Evolutionary conservation across 2,888 invertebrate species (phyloP).

Genomic region (Tuta absoluta): DNA sequence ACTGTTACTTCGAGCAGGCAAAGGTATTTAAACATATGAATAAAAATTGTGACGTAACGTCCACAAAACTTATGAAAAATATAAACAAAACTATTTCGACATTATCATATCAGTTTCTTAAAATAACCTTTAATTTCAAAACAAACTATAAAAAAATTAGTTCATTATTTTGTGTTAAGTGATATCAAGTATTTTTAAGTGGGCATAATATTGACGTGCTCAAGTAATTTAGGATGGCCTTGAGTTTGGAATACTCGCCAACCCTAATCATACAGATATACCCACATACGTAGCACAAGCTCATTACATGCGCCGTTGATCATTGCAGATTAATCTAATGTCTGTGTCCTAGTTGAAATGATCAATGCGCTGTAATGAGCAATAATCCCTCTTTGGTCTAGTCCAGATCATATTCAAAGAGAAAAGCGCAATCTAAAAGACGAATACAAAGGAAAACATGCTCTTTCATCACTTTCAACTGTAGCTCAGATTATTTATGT

Average conservation of each 20-base stretch:
- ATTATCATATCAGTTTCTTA: too few species aligned
- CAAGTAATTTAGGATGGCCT: too few species aligned
- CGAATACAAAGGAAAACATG: neutral
- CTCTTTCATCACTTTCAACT: neutral
- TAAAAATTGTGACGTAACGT: too few species aligned
- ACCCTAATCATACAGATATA: neutral
- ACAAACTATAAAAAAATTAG: too few species aligned
- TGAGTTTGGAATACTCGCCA: neutral
- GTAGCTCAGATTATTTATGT: neutral
- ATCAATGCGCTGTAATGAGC: neutral
- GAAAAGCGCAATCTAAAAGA: too few species aligned
- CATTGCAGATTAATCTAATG: conserved; percentile 5
- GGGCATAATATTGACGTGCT: too few species aligned
- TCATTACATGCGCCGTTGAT: conserved; percentile 8
- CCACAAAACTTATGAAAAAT: too few species aligned
- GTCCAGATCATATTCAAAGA: neutral
- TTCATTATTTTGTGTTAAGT: neutral
- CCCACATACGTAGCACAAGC: neutral
- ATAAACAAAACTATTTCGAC: too few species aligned
- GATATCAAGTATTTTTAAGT: neutral
- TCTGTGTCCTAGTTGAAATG: conserved; percentile 6
- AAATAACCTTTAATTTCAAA: too few species aligned
- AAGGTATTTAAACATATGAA: too few species aligned
- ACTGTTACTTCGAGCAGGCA: too few species aligned
- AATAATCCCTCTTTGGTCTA: neutral